Percentiles rank a stretch among this genome's conserved stretches.
These are phyloP conservation scores for Antechinus flavipes DNA, from an alignment of 2,113 vertebrate species.

Conservation along the genomic window DNA sequence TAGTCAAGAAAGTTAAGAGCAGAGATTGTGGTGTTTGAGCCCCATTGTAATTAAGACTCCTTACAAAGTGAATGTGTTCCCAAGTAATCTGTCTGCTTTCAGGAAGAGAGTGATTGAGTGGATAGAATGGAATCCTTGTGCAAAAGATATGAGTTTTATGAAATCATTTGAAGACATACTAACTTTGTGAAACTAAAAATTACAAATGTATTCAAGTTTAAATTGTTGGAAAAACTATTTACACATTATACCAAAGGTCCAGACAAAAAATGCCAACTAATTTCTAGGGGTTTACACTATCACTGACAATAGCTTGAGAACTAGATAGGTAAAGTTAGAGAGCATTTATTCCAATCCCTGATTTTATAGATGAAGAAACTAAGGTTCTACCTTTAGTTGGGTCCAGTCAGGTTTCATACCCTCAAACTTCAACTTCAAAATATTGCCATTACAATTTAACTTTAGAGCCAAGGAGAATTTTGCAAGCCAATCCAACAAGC, in stretches of 20 bases:
- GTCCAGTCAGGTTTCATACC: neutral
- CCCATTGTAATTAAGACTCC: conserved; percentile 28
- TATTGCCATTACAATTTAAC: neutral
- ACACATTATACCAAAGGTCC: neutral
- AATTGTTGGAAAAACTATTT: neutral
- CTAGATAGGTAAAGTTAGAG: neutral
- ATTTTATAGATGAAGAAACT: neutral
- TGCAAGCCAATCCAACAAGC: conserved; percentile 5
- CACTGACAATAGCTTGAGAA: neutral
- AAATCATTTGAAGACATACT: neutral
- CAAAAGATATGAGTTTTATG: neutral
- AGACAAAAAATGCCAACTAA: neutral
- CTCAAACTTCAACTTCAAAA: neutral
- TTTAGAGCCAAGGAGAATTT: conserved; percentile 29
- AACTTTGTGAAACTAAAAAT: neutral
- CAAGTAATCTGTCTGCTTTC: neutral
- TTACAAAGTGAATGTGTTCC: conserved; percentile 40
- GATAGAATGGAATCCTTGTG: neutral
- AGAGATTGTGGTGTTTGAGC: conserved; percentile 42
- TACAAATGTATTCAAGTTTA: neutral
- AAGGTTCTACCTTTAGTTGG: neutral
- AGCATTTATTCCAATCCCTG: neutral
- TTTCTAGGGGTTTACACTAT: neutral
- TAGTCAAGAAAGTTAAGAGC: conserved; percentile 24
- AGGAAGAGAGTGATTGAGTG: neutral